phyloP scores from a whole-genome alignment of 2,113 vertebrate genomes.

The Pomatorhinus ruficollis region DNA sequence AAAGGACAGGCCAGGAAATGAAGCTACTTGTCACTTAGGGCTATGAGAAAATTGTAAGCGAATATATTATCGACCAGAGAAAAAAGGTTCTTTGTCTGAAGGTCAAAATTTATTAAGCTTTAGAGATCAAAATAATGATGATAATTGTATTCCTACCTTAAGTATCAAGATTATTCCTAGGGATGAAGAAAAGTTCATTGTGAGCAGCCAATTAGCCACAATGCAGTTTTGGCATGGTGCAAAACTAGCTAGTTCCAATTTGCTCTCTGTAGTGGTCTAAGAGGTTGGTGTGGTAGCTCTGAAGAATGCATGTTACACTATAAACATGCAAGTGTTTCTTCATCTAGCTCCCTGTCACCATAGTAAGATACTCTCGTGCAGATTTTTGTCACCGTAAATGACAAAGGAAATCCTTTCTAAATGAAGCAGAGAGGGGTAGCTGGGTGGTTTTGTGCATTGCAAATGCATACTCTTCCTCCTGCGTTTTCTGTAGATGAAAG shows the following conservation, averaged over 20 bases:
- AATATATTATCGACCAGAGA: neutral
- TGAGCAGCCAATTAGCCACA: neutral
- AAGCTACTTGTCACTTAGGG: neutral
- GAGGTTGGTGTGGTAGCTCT: neutral
- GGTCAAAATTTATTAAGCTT: neutral
- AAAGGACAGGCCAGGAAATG: neutral
- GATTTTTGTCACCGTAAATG: neutral
- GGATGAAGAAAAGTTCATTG: neutral
- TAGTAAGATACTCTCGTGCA: neutral
- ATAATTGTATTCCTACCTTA: neutral
- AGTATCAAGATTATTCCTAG: neutral
- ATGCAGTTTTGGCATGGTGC: neutral
- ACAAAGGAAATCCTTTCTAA: neutral
- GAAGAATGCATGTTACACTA: neutral
- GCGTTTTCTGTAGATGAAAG: neutral
- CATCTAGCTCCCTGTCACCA: neutral
- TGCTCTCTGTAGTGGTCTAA: neutral
- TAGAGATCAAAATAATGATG: neutral
- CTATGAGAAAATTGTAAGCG: neutral
- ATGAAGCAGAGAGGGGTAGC: rapidly evolving
- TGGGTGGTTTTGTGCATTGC: neutral
- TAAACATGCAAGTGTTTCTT: neutral
- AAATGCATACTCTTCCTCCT: neutral
- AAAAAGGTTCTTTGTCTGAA: neutral
- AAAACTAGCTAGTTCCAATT: neutral